These are phyloP conservation scores for Rhea americana DNA, from an alignment of 2,113 vertebrate genomes.

Conservation along the genomic window DNA sequence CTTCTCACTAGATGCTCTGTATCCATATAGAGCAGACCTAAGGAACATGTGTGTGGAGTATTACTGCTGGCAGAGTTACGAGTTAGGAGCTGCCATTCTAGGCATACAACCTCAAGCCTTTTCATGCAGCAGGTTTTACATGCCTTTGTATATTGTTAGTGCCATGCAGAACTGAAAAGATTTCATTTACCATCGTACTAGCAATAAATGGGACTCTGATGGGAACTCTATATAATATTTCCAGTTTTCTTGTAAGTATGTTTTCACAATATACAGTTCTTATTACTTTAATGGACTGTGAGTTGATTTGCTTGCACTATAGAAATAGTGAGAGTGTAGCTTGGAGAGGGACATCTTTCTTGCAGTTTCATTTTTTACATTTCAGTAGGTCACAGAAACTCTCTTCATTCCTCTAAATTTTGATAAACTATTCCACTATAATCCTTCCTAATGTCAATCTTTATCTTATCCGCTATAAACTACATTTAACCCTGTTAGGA, in stretches of 20 bases:
- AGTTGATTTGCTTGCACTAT: slow-evolving; percentile 52
- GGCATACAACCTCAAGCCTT: neutral
- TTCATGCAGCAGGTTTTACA: neutral
- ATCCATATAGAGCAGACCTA: neutral
- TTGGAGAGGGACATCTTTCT: slow-evolving; percentile 39
- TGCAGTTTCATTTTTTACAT: slow-evolving; percentile 56
- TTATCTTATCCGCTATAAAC: slow-evolving; percentile 62
- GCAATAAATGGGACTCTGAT: neutral
- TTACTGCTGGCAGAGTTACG: neutral
- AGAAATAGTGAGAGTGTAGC: neutral
- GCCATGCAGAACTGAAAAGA: neutral
- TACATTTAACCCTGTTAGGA: slow-evolving; percentile 68
- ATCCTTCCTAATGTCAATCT: slow-evolving; percentile 44
- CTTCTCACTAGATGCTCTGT: neutral
- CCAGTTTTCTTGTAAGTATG: slow-evolving; percentile 24
- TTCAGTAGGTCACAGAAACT: slow-evolving; percentile 35
- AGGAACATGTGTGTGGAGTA: neutral
- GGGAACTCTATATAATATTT: slow-evolving; percentile 1
- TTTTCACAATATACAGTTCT: slow-evolving; percentile 25
- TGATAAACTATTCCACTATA: slow-evolving; percentile 50
- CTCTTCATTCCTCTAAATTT: slow-evolving; percentile 37
- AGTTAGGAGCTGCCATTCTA: neutral
- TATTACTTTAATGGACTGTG: slow-evolving; percentile 62
- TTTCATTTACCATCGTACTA: neutral
- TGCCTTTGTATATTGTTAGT: neutral